These are phyloP conservation scores for Elephas maximus DNA, from an alignment of 2,113 vertebrate species.

Conservation along the genomic window DNA sequence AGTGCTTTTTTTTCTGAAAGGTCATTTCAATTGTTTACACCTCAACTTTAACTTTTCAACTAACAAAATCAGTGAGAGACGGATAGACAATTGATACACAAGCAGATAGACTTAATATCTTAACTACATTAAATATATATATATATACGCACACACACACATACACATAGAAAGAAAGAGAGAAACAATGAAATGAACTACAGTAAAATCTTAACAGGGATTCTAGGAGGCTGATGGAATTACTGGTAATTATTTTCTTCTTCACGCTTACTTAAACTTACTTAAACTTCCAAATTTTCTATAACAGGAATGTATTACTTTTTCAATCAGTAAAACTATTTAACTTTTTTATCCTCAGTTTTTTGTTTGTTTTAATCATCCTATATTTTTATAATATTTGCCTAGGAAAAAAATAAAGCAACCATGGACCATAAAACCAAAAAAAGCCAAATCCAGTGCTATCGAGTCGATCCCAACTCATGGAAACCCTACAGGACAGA, in stretches of 20 bases:
- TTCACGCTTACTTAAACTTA: neutral
- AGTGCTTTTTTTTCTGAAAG: constrained; percentile 1
- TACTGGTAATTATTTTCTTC: neutral
- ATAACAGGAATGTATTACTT: neutral
- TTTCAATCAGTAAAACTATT: neutral
- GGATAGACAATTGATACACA: neutral
- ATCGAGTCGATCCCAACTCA: too few species aligned
- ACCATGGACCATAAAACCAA: neutral
- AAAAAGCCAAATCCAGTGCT: too few species aligned
- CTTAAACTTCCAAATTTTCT: neutral
- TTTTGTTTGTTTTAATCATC: neutral
- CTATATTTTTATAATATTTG: constrained; percentile 28
- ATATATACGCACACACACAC: neutral
- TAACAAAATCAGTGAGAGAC: neutral
- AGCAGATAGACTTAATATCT: neutral
- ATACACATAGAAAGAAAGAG: neutral
- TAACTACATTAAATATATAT: neutral
- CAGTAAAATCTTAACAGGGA: constrained; percentile 5
- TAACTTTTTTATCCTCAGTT: neutral
- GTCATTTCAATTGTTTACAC: neutral
- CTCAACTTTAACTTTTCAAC: neutral
- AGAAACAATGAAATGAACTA: neutral
- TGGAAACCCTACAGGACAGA: too few species aligned
- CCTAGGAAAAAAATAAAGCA: constrained; percentile 20
- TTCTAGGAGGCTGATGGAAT: neutral